Evolutionary conservation across 2,888 invertebrate species (phyloP).

Genomic region (Gymnoscelis rufifasciata): DNA sequence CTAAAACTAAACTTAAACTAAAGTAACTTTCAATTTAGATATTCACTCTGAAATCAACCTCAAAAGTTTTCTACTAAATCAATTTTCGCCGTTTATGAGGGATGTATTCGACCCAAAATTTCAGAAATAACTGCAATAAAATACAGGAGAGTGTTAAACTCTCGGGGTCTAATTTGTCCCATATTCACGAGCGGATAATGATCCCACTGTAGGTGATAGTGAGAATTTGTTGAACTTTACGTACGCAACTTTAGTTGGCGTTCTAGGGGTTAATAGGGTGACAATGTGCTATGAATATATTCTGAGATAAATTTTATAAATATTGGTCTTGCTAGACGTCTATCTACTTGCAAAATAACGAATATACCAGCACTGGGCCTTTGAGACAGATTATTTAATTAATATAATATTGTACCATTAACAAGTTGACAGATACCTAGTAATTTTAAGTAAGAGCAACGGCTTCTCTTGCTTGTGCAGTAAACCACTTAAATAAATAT

Average conservation of each 20-base stretch:
- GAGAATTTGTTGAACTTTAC: slow-evolving; percentile 24
- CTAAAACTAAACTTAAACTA: no score
- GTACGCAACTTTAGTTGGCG: slow-evolving; percentile 17
- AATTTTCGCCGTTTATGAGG: neutral
- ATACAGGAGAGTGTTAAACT: slow-evolving; percentile 17
- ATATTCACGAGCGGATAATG: slow-evolving; percentile 11
- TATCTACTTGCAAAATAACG: no score
- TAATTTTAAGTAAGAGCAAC: no score
- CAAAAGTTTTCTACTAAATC: neutral
- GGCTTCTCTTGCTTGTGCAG: no score
- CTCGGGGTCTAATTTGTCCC: slow-evolving; percentile 15
- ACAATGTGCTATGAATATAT: neutral
- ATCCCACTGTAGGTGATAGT: slow-evolving; percentile 15
- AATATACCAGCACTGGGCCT: no score
- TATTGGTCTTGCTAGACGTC: no score
- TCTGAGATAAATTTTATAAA: neutral
- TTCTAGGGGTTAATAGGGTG: slow-evolving; percentile 9
- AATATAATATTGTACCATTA: no score
- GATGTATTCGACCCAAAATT: slow-evolving; percentile 1
- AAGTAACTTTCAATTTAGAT: no score
- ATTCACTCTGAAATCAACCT: no score
- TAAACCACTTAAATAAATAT: no score
- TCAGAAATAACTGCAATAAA: slow-evolving; percentile 19
- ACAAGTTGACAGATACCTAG: no score
- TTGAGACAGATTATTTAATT: no score